Evolutionary conservation across 2,113 vertebrate species (phyloP).

Genomic region (Chloebia gouldiae): DNA sequence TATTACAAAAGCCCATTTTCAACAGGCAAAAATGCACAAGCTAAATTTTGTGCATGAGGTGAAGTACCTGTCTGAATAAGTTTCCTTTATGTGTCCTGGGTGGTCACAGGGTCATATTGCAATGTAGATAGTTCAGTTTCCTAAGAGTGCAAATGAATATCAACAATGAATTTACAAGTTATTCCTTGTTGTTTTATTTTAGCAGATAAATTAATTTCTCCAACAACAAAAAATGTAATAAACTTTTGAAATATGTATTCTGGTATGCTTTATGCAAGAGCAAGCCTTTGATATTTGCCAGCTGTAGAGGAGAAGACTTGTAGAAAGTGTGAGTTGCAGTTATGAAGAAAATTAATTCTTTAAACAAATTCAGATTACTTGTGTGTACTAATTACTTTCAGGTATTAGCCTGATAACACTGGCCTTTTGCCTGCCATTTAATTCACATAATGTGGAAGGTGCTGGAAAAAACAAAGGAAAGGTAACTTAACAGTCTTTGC

Average conservation of each 20-base stretch:
- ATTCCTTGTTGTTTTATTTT: not conserved
- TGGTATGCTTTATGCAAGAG: not conserved
- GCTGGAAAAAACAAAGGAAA: not conserved
- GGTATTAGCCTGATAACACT: not conserved
- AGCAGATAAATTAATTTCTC: not conserved
- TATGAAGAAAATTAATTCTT: not conserved
- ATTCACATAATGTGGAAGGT: not conserved
- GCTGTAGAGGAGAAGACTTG: not conserved
- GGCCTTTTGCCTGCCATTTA: not conserved
- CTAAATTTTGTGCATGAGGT: rapidly evolving
- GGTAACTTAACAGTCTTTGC: not conserved
- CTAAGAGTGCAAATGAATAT: rapidly evolving
- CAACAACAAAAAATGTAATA: not conserved
- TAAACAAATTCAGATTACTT: not conserved
- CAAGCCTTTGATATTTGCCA: not conserved
- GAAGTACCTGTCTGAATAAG: not conserved
- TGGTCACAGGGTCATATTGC: not conserved
- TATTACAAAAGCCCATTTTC: not conserved
- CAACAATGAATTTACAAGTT: not conserved
- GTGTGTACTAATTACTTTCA: not conserved
- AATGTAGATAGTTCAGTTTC: not conserved
- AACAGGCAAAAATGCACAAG: not conserved
- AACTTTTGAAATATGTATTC: not conserved
- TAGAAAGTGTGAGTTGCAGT: not conserved
- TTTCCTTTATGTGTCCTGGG: not conserved